These are phyloP conservation scores for Eristalinus sepulchralis DNA, from an alignment of 2,888 invertebrate species.

Conservation along the genomic window DNA sequence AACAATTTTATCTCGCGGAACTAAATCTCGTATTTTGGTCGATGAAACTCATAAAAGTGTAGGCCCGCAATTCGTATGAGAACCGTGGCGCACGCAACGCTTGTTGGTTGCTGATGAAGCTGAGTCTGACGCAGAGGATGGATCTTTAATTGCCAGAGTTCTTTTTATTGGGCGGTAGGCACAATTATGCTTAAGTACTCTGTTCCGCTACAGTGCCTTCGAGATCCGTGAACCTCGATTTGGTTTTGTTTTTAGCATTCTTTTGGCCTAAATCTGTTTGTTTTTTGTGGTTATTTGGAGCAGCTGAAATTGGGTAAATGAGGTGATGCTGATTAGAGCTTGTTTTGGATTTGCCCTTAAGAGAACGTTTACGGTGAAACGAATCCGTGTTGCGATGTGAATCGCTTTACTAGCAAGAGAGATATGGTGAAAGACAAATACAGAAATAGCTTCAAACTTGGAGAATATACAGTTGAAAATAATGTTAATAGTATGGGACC, in stretches of 20 bases:
- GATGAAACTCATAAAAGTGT: background rate
- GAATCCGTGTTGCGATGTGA: background rate
- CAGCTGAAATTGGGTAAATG: background rate
- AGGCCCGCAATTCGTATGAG: background rate
- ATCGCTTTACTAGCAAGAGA: too few species aligned
- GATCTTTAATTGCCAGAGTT: background rate
- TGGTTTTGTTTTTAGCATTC: background rate
- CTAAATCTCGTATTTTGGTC: background rate
- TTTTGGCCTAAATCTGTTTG: background rate
- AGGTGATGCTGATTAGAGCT: background rate
- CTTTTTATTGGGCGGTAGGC: background rate
- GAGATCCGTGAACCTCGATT: background rate
- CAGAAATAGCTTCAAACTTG: background rate
- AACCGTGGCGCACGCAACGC: background rate
- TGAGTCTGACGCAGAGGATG: too few species aligned
- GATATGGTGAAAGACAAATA: too few species aligned
- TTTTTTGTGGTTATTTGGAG: background rate
- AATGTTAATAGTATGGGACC: too few species aligned
- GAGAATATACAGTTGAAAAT: too few species aligned
- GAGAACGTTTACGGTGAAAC: background rate
- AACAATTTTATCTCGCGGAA: background rate
- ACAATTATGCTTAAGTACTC: background rate
- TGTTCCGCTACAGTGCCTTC: background rate
- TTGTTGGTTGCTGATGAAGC: background rate
- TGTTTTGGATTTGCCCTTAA: background rate